phyloP scores from a whole-genome alignment of 64 coral and sea anemone genomes.

The Montipora capricornis region DNA sequence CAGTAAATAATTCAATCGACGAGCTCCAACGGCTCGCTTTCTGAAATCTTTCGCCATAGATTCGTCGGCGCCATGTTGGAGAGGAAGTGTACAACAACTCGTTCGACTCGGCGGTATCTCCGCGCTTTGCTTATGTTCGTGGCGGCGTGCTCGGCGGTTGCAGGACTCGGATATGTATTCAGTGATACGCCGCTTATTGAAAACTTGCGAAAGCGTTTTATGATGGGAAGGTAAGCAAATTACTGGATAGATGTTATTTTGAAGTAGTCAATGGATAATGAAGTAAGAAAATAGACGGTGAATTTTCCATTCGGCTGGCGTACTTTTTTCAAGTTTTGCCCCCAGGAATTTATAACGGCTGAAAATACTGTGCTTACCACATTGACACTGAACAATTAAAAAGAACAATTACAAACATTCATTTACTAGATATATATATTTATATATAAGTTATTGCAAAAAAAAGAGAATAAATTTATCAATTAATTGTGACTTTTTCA shows the following conservation, averaged over 20 bases:
- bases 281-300: not conserved
- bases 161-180: constrained; percentile 74
- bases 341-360: too few relatives aligned
- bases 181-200: constrained; percentile 57
- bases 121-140: constrained; percentile 38
- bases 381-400: too few relatives aligned
- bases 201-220: constrained; percentile 74
- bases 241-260: not conserved
- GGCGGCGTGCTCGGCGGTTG: constrained; percentile 38
- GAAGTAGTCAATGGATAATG: not conserved
- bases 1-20: constrained; percentile 27
- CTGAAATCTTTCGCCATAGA: not conserved
- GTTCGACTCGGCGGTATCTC: constrained; percentile 40
- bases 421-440: too few relatives aligned
- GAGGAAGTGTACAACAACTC: constrained; percentile 33
- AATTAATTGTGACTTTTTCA: too few relatives aligned
- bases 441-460: too few relatives aligned
- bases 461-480: too few relatives aligned
- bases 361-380: too few relatives aligned
- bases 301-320: too few relatives aligned
- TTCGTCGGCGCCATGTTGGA: constrained; percentile 55
- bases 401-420: too few relatives aligned
- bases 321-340: too few relatives aligned
- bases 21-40: not conserved
- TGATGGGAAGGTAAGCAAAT: constrained; percentile 94